Percentiles rank a stretch among this genome's conserved stretches.
Conservation (phyloP, 2,797 vertebrate genomes). For the Neoniphon sammara region DNA sequence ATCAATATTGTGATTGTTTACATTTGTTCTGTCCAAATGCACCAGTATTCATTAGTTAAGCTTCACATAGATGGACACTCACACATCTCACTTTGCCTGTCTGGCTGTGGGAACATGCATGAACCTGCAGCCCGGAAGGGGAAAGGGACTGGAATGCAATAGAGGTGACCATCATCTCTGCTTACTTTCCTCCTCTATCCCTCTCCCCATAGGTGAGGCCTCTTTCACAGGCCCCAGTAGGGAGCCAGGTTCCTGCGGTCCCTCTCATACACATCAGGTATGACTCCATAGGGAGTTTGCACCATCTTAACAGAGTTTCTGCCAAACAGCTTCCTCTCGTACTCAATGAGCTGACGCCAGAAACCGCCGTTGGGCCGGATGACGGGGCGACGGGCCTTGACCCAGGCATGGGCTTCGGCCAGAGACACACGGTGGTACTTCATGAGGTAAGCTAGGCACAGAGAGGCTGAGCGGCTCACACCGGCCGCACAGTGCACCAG, state of each 20-base stretch:
- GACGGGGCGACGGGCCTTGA: constrained; percentile 92
- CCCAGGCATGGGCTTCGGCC: constrained; percentile 95
- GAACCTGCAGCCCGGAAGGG: constrained; percentile 46
- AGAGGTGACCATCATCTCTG: constrained; percentile 13
- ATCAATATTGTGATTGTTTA: constrained; percentile 21
- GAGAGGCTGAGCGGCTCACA: constrained; percentile 94
- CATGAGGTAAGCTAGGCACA: constrained; percentile 98
- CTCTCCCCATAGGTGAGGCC: neutral
- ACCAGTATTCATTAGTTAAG: constrained; percentile 55
- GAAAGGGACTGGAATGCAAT: constrained; percentile 27
- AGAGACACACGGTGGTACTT: constrained; percentile 94
- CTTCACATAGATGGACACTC: constrained; percentile 68
- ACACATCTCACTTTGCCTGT: constrained; percentile 54
- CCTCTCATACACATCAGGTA: constrained; percentile 94
- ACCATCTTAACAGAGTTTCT: constrained; percentile 97
- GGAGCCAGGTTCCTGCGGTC: constrained; percentile 93
- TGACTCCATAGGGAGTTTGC: constrained; percentile 93
- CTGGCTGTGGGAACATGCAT: constrained; percentile 42
- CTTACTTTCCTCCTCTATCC: constrained; percentile 33
- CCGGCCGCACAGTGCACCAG: constrained; percentile 96
- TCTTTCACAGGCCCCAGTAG: constrained; percentile 92
- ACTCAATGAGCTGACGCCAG: constrained; percentile 97
- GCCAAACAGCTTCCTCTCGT: constrained; percentile 96
- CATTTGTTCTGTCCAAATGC: constrained; percentile 48
- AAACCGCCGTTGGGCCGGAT: constrained; percentile 97